Conservation (phyloP, 2,797 vertebrate species). For the Buceros bicornis region DNA sequence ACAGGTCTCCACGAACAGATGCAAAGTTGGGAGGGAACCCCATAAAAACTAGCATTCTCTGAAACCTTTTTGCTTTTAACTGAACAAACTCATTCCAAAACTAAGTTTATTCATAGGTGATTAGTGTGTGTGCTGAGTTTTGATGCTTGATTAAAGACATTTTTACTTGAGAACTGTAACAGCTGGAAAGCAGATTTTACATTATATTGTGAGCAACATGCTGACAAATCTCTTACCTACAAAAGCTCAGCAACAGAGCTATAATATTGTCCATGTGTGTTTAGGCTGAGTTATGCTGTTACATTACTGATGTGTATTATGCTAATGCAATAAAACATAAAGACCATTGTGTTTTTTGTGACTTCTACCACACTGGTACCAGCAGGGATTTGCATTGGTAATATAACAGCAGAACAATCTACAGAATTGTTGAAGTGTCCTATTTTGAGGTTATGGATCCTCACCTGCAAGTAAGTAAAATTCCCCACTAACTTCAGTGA, state of each 20-base stretch:
- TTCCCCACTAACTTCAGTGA: background rate
- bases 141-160: background rate
- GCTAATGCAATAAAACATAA: conserved; percentile 23
- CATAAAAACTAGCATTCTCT: background rate
- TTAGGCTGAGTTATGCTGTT: background rate
- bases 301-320: background rate
- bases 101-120: background rate
- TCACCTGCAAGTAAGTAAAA: background rate
- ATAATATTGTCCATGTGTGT: background rate
- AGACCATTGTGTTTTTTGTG: conserved; percentile 10
- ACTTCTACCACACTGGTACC: conserved; percentile 31
- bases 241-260: background rate
- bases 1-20: background rate
- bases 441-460: background rate
- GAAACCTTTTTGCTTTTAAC: background rate
- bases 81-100: background rate
- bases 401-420: conserved; percentile 38
- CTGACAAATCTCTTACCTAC: background rate
- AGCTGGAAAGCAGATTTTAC: conserved; percentile 15
- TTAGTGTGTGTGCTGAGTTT: background rate
- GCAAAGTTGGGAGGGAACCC: background rate
- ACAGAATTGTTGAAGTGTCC: background rate
- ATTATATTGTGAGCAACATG: background rate
- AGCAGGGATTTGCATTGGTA: conserved; percentile 43
- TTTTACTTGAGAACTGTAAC: conserved; percentile 7